Evolutionary conservation across 2,888 invertebrate species (phyloP).

Genomic region (Eledona agricola): DNA sequence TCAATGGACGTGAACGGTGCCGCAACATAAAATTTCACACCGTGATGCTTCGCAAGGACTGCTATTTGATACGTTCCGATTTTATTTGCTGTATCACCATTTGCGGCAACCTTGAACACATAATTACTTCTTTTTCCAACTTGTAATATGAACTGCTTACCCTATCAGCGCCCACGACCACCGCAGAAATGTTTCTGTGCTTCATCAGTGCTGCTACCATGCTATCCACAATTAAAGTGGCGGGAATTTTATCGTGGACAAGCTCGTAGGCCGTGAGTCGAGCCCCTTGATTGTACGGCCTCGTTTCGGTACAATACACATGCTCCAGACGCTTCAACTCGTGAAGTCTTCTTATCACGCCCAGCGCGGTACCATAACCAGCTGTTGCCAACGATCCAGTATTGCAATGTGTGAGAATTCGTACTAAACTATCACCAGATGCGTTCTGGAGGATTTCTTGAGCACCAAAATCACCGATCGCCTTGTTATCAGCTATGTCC

Average conservation of each 20-base stretch:
- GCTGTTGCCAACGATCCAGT: conserved; percentile 98
- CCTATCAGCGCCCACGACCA: conserved; percentile 97
- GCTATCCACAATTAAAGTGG: conserved; percentile 92
- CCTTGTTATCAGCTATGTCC: conserved; percentile 87
- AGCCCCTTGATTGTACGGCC: conserved; percentile 98
- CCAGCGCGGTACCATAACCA: conserved; percentile 97
- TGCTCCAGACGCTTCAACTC: conserved; percentile 71
- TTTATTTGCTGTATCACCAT: conserved; percentile 99
- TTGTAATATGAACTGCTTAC: too few relatives aligned
- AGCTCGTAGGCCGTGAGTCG: conserved; percentile 96
- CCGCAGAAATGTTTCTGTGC: conserved; percentile 82
- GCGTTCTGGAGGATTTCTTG: conserved; percentile 73
- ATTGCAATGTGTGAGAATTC: conserved; percentile 95
- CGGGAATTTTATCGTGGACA: conserved; percentile 89
- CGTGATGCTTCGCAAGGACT: conserved; percentile 88
- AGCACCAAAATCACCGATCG: conserved; percentile 86
- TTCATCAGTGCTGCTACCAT: conserved; percentile 94
- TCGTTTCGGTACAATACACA: conserved; percentile 96
- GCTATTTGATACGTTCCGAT: conserved; percentile 97
- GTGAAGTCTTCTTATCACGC: conserved; percentile 88
- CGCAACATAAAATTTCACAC: conserved; percentile 94
- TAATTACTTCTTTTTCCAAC: too few relatives aligned
- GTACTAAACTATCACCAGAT: conserved; percentile 70
- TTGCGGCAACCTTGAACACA: conserved; percentile 77
- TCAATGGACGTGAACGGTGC: conserved; percentile 95